These are phyloP conservation scores for Ranitomeya imitator DNA, from an alignment of 2,113 vertebrate genomes.

Conservation along the genomic window DNA sequence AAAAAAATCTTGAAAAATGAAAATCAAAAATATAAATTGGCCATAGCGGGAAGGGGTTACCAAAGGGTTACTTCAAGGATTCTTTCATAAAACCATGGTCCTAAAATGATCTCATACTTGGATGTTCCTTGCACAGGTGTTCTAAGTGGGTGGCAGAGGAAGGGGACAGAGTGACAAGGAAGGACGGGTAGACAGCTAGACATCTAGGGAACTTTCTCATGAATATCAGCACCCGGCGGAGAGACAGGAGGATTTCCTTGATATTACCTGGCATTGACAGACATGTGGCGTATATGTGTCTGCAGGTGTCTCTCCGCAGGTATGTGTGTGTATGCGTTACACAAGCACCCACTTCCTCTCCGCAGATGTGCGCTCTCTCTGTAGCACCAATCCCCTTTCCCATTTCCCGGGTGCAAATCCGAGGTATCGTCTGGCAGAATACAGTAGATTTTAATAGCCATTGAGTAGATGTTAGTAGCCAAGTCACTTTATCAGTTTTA, in stretches of 20 bases:
- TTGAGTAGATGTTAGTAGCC: not conserved
- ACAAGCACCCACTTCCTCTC: constrained; percentile 23
- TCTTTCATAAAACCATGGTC: not conserved
- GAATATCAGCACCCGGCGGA: constrained; percentile 41
- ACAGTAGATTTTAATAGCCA: not conserved
- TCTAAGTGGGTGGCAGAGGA: constrained; percentile 43
- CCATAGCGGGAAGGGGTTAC: not conserved
- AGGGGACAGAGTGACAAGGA: constrained; percentile 47
- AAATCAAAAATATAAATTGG: too few relatives aligned
- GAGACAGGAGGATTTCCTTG: constrained; percentile 56
- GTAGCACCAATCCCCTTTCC: not conserved
- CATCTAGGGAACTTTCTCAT: constrained; percentile 49
- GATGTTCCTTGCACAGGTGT: constrained; percentile 31
- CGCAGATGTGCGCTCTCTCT: not conserved
- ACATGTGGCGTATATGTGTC: constrained; percentile 29
- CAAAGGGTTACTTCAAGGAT: not conserved
- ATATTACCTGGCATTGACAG: constrained; percentile 57
- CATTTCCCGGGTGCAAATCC: not conserved
- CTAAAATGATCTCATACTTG: not conserved
- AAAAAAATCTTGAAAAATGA: too few relatives aligned
- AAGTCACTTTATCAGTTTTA: not conserved
- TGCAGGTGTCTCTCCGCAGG: constrained; percentile 47
- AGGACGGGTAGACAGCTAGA: constrained; percentile 42
- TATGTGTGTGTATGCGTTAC: constrained; percentile 38
- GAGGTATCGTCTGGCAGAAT: not conserved